A percentile compares a stretch with the other conserved stretches of the same genome.
Conservation (phyloP, 2,888 invertebrate species). For the Eupithecia pulchellata region DNA sequence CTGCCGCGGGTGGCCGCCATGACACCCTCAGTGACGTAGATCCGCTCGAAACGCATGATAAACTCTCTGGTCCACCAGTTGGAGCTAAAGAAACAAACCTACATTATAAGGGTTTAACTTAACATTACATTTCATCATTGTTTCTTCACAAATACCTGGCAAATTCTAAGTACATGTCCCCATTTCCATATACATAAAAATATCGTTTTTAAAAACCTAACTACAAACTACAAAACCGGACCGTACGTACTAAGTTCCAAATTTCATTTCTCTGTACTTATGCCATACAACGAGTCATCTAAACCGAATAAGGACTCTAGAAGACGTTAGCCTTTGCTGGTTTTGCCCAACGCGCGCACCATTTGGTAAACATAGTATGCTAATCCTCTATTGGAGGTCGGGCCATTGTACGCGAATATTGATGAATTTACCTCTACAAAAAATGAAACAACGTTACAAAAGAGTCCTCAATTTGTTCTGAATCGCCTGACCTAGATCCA, state of each 20-base stretch:
- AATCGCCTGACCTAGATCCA: slow-evolving; percentile 80
- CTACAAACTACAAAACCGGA: no score
- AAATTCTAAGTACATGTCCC: not conserved
- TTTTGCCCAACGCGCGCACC: not conserved
- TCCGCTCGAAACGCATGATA: slow-evolving; percentile 89
- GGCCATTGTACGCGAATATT: not conserved
- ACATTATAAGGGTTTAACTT: slow-evolving; percentile 23
- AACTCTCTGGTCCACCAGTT: slow-evolving; percentile 89
- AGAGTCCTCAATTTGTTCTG: slow-evolving; percentile 79
- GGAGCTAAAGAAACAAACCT: slow-evolving; percentile 84
- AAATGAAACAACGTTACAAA: slow-evolving; percentile 71
- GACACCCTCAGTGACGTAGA: slow-evolving; percentile 91
- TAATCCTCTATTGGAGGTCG: not conserved
- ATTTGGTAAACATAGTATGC: slow-evolving; percentile 5
- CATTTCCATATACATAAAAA: not conserved
- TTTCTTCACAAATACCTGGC: not conserved
- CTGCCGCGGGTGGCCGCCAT: slow-evolving; percentile 89
- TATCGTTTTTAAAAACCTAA: no score
- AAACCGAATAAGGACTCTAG: not conserved
- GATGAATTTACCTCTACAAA: slow-evolving; percentile 40
- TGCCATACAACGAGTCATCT: no score
- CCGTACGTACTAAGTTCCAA: no score
- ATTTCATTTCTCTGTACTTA: no score
- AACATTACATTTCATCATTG: no score
- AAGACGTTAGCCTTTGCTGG: not conserved